These are phyloP conservation scores for Cephalopterus ornatus DNA, from an alignment of 2,113 vertebrate species.

Conservation along the genomic window DNA sequence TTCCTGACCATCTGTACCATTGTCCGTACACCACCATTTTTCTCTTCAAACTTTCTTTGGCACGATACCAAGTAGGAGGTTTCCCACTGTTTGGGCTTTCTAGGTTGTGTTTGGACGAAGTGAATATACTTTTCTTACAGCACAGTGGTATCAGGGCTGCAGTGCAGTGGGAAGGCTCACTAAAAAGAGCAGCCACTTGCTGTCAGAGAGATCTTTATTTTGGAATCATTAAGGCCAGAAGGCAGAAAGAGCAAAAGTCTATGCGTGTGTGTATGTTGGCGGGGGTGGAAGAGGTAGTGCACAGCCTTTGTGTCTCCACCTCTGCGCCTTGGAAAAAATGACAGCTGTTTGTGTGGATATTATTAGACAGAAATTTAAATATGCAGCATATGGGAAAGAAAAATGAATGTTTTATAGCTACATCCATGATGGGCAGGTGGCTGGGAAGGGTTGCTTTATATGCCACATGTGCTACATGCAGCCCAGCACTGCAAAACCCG, in stretches of 20 bases:
- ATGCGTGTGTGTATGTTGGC: background rate
- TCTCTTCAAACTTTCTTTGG: background rate
- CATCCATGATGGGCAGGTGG: background rate
- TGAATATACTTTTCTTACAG: constrained; percentile 36
- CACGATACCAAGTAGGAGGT: constrained; percentile 22
- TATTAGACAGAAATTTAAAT: background rate
- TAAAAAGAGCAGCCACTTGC: constrained; percentile 47
- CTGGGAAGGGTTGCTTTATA: background rate
- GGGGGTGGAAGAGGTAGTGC: background rate
- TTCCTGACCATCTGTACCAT: background rate
- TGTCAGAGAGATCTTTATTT: constrained; percentile 55
- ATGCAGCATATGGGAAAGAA: background rate
- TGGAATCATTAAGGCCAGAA: constrained; percentile 1
- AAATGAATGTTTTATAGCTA: background rate
- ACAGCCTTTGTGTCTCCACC: background rate
- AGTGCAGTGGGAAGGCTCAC: background rate
- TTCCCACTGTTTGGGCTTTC: constrained; percentile 36
- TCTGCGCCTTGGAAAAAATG: background rate
- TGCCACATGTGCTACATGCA: background rate
- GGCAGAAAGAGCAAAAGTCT: constrained; percentile 10
- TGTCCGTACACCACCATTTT: background rate
- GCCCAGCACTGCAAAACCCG: background rate
- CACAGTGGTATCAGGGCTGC: background rate
- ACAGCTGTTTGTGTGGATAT: background rate
- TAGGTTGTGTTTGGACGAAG: background rate